Conservation (phyloP, 2,113 vertebrate genomes). For the Ovibos moschatus region DNA sequence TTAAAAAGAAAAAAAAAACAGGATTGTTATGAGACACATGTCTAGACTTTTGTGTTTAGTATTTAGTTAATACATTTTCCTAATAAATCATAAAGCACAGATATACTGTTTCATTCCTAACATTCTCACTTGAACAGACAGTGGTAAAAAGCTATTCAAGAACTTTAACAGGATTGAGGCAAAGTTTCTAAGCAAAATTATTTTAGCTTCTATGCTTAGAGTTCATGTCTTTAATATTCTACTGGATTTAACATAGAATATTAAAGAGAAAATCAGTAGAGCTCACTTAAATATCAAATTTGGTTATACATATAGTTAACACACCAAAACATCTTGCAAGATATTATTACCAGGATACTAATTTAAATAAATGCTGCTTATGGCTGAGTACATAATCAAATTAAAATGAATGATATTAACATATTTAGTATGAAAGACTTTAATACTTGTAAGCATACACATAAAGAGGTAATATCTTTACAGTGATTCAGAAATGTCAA, state of each 20-base stretch:
- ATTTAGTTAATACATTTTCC: background rate
- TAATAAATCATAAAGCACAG: background rate
- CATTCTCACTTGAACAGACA: background rate
- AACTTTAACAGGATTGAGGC: background rate
- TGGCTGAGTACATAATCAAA: conserved; percentile 3
- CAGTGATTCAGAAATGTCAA: conserved; percentile 40
- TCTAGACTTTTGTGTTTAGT: background rate
- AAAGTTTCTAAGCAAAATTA: background rate
- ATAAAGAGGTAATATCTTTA: background rate
- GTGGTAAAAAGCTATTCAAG: background rate
- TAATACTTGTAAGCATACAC: background rate
- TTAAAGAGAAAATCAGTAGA: conserved; percentile 43
- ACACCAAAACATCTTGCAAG: conserved; percentile 22
- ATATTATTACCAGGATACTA: background rate
- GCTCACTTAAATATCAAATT: conserved; percentile 33
- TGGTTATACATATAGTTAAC: conserved; percentile 45
- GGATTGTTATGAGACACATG: background rate
- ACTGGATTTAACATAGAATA: conserved; percentile 30
- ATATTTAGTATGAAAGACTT: background rate
- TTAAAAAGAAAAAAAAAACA: background rate
- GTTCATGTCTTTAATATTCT: conserved; percentile 28
- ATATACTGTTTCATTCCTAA: background rate
- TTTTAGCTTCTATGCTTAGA: background rate
- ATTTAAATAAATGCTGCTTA: conserved; percentile 5
- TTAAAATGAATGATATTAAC: background rate